Conservation (phyloP, 2,888 invertebrate species). For the Monochamus alternatus region DNA sequence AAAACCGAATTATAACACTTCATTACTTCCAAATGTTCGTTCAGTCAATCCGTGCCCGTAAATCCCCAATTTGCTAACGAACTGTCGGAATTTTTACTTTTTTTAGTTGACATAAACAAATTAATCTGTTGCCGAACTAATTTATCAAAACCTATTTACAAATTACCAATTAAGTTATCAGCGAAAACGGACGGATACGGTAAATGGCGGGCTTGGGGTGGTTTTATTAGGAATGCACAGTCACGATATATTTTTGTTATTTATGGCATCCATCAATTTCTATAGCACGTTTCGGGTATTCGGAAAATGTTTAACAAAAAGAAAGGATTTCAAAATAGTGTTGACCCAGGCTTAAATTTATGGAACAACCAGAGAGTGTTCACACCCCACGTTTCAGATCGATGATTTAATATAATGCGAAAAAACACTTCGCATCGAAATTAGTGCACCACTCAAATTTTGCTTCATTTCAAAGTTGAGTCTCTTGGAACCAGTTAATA, state of each 20-base stretch:
- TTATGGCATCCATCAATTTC: slow-evolving; percentile 36
- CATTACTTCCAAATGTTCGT: slow-evolving; percentile 38
- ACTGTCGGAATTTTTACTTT: slow-evolving; percentile 30
- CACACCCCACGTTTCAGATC: no score
- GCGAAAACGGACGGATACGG: slow-evolving; percentile 47
- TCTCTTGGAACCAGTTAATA: no score
- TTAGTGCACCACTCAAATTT: no score
- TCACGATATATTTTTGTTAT: slow-evolving; percentile 49
- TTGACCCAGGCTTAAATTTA: slow-evolving; percentile 9
- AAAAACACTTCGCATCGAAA: no score
- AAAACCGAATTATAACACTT: slow-evolving; percentile 39
- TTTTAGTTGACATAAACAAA: slow-evolving; percentile 49
- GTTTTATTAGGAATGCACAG: slow-evolving; percentile 48
- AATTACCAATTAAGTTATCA: slow-evolving; percentile 59
- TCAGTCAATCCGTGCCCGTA: slow-evolving; percentile 34
- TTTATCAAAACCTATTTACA: slow-evolving; percentile 58
- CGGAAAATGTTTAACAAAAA: slow-evolving; percentile 28
- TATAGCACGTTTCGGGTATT: slow-evolving; percentile 23
- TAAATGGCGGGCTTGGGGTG: slow-evolving; percentile 47
- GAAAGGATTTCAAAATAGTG: not conserved
- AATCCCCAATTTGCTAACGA: slow-evolving; percentile 28
- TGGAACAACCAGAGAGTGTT: not conserved
- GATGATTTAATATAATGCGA: no score
- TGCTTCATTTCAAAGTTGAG: no score
- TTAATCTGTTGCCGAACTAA: slow-evolving; percentile 56